Conservation (phyloP, 2,113 vertebrate genomes). For the Anolis carolinensis region DNA sequence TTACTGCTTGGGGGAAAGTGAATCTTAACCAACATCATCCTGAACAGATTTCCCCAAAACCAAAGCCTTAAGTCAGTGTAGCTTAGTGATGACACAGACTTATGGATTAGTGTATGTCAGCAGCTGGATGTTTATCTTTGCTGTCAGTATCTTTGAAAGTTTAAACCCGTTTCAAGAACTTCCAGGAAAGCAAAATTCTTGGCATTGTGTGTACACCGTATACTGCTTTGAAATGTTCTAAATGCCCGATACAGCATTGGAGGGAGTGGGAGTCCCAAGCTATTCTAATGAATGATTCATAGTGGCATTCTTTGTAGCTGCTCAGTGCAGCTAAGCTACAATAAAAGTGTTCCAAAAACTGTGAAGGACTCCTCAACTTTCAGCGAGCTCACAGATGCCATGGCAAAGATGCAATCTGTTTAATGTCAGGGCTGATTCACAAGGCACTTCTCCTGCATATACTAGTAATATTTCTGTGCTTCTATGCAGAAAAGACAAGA, state of each 20-base stretch:
- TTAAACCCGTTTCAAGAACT: constrained; percentile 27
- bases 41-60: not conserved
- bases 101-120: constrained; percentile 15
- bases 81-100: constrained; percentile 10
- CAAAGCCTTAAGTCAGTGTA: not conserved
- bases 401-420: not conserved
- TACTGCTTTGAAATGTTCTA: constrained; percentile 6
- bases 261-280: not conserved
- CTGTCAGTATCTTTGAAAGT: constrained; percentile 15
- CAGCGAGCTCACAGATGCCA: not conserved
- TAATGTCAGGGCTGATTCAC: constrained; percentile 3
- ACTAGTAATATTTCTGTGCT: not conserved
- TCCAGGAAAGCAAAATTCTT: constrained; percentile 41
- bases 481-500: not conserved
- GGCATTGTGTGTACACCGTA: not conserved
- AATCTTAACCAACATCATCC: not conserved
- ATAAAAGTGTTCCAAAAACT: constrained; percentile 11
- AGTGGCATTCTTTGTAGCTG: not conserved
- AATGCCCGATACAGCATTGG: constrained; percentile 10
- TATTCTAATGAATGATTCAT: not conserved
- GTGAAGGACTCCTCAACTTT: constrained; percentile 12
- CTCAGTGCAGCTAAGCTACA: constrained; percentile 17
- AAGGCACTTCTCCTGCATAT: not conserved
- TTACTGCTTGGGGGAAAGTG: constrained; percentile 62
- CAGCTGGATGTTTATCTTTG: constrained; percentile 21